These are phyloP conservation scores for Spea multiplicata DNA, from an alignment of 2,113 vertebrate genomes.

Conservation along the genomic window DNA sequence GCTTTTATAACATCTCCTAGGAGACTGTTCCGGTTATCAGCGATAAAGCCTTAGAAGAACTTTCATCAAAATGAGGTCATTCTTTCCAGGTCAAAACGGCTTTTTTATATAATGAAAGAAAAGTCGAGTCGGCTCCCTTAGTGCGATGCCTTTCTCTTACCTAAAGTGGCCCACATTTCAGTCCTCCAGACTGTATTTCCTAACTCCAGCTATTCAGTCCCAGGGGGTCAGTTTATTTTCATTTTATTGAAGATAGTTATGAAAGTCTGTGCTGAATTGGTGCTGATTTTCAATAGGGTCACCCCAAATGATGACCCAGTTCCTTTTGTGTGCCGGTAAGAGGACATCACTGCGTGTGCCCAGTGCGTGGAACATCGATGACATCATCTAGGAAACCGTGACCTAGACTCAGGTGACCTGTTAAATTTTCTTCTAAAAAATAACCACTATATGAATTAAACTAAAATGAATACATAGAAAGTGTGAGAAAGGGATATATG, in stretches of 20 bases:
- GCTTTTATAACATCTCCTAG: neutral
- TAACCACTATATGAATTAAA: too few relatives aligned
- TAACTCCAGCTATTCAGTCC: neutral
- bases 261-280: neutral
- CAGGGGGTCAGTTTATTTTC: too few relatives aligned
- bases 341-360: too few relatives aligned
- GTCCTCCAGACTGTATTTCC: neutral
- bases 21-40: constrained; percentile 17
- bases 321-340: too few relatives aligned
- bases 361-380: too few relatives aligned
- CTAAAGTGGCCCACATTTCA: neutral
- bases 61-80: constrained; percentile 21
- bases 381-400: too few relatives aligned
- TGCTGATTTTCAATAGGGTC: neutral
- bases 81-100: constrained; percentile 21
- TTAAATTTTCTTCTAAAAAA: too few relatives aligned
- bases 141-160: neutral
- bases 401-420: too few relatives aligned
- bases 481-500: too few relatives aligned
- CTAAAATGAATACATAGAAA: too few relatives aligned
- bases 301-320: too few relatives aligned
- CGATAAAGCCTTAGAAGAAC: neutral
- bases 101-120: constrained; percentile 16
- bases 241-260: too few relatives aligned
- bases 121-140: neutral